Conservation (phyloP, 2,797 vertebrate genomes). For the Pangasius mekongensis region DNA sequence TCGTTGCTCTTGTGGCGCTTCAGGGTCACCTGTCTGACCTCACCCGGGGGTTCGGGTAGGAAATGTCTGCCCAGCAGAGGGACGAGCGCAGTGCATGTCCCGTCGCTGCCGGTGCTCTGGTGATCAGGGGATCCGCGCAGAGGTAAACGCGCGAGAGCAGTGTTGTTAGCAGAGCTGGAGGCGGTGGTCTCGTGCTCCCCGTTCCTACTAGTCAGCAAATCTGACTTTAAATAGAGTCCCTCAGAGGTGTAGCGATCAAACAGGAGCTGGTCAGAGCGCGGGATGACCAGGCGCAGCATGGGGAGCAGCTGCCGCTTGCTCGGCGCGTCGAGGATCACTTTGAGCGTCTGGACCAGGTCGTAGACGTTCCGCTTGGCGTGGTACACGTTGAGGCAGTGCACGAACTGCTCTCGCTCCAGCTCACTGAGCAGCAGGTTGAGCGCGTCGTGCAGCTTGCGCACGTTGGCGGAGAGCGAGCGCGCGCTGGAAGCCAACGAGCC, state of each 20-base stretch:
- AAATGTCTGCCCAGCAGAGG: conserved; percentile 78
- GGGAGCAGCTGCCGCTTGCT: conserved; percentile 92
- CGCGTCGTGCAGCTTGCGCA: conserved; percentile 91
- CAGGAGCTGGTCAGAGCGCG: conserved; percentile 94
- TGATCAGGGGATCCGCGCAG: conserved; percentile 74
- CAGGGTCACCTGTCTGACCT: conserved; percentile 86
- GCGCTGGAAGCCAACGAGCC: conserved; percentile 79
- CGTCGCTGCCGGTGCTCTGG: conserved; percentile 79
- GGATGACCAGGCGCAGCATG: conserved; percentile 92
- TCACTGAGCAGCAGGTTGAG: conserved; percentile 91
- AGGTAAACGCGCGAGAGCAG: conserved; percentile 32
- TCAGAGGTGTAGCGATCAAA: conserved; percentile 97
- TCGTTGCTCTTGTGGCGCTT: conserved; percentile 91
- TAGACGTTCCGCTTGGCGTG: conserved; percentile 95
- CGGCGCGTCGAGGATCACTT: conserved; percentile 89
- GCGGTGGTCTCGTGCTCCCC: conserved; percentile 63
- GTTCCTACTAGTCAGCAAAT: conserved; percentile 68
- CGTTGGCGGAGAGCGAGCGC: conserved; percentile 91
- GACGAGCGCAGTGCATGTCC: conserved; percentile 72
- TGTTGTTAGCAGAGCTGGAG: conserved; percentile 59
- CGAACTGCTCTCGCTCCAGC: conserved; percentile 91
- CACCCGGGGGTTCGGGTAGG: conserved; percentile 78
- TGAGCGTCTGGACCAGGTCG: conserved; percentile 93
- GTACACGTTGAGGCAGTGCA: conserved; percentile 95
- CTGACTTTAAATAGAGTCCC: conserved; percentile 87